Evolutionary conservation across 53 echinoderm and acorn worm species (phyloP).

Genomic region (Luidia sarsii): DNA sequence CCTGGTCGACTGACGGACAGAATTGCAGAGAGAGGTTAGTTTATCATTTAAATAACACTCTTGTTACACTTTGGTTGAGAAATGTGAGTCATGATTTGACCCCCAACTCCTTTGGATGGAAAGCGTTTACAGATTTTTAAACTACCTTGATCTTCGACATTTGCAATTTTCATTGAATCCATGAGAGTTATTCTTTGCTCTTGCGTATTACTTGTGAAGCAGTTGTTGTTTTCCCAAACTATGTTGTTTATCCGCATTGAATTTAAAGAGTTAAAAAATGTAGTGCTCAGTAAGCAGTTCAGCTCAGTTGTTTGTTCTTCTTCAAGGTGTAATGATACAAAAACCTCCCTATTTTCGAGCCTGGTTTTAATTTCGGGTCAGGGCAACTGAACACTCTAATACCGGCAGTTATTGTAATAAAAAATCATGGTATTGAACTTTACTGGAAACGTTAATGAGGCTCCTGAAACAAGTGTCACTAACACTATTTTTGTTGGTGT

Average conservation of each 20-base stretch:
- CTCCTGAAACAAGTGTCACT: too few species aligned
- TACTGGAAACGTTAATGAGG: too few species aligned
- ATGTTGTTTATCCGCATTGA: not conserved
- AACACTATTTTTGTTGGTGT: too few species aligned
- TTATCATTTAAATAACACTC: too few species aligned
- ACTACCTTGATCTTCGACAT: not conserved
- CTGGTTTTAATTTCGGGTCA: conserved; percentile 5
- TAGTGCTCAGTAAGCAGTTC: not conserved
- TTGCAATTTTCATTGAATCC: not conserved
- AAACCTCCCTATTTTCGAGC: not conserved
- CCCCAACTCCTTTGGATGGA: too few species aligned
- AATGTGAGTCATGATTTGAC: too few species aligned
- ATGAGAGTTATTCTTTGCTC: conserved; percentile 6
- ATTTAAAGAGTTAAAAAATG: too few species aligned
- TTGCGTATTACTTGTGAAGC: not conserved
- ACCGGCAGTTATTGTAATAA: not conserved
- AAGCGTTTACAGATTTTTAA: not conserved
- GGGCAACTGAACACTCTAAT: conserved; percentile 6
- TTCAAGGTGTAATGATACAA: not conserved
- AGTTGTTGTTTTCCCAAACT: not conserved
- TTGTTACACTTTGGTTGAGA: too few species aligned
- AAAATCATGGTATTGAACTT: too few species aligned
- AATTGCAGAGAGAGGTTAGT: too few species aligned
- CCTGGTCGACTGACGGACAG: too few species aligned
- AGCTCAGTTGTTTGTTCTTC: not conserved